A percentile compares a stretch with the other conserved stretches of the same genome.
phyloP scores from a whole-genome alignment of 2,113 vertebrate species.

The Atrichornis clamosus region DNA sequence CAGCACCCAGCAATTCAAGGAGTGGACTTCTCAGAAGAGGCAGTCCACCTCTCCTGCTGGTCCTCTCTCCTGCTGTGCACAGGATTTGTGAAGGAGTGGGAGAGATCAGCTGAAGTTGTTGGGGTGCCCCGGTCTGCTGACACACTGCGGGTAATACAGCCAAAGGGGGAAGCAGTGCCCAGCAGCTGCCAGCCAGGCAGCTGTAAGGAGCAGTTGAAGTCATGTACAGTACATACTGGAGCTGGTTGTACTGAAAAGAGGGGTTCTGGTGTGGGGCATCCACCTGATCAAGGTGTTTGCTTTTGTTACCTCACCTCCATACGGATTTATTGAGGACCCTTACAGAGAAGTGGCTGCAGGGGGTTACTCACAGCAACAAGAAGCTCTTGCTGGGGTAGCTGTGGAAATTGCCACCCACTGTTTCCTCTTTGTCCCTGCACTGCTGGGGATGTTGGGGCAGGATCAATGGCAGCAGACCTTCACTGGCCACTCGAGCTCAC shows the following conservation, averaged over 20 bases:
- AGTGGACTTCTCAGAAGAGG: not conserved
- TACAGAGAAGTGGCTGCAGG: not conserved
- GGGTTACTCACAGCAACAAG: not conserved
- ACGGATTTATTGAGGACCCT: not conserved
- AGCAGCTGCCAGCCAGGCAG: not conserved
- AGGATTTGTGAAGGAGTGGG: not conserved
- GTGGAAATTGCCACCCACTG: not conserved
- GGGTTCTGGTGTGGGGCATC: not conserved
- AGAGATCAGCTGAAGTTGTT: not conserved
- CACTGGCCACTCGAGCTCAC: accelerated
- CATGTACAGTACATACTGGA: accelerated
- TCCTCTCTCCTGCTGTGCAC: not conserved
- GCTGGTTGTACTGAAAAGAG: not conserved
- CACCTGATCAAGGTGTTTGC: not conserved
- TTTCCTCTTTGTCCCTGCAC: not conserved
- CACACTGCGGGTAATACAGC: not conserved
- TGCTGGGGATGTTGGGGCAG: not conserved
- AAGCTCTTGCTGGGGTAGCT: not conserved
- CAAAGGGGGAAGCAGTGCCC: not conserved
- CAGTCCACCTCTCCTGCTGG: not conserved
- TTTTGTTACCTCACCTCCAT: not conserved
- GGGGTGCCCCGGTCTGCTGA: not conserved
- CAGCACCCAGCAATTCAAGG: not conserved
- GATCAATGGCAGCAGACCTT: not conserved
- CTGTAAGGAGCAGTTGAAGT: not conserved